Percentiles rank a stretch among this genome's conserved stretches.
phyloP scores from a whole-genome alignment of 2,113 vertebrate species.

The Lepus timidus region DNA sequence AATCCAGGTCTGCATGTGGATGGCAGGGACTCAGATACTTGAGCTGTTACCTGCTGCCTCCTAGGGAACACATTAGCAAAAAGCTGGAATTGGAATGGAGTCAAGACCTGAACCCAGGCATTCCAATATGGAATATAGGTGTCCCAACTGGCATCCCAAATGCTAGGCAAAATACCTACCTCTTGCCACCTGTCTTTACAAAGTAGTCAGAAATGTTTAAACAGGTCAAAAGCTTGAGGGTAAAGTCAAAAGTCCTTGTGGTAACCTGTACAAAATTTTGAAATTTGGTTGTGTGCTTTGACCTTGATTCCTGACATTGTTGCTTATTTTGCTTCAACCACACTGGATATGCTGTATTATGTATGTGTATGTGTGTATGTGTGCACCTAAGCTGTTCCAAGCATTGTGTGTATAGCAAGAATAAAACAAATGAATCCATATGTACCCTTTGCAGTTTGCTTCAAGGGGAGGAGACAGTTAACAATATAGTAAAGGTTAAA shows the following conservation, averaged over 20 bases:
- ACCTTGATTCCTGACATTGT: background rate
- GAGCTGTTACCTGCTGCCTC: too few species aligned
- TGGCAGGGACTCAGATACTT: too few species aligned
- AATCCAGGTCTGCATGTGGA: too few species aligned
- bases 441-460: background rate
- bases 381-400: background rate
- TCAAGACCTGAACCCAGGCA: too few species aligned
- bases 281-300: background rate
- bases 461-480: background rate
- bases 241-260: background rate
- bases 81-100: too few species aligned
- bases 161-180: too few species aligned
- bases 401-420: constrained; percentile 31
- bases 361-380: background rate
- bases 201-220: constrained; percentile 22
- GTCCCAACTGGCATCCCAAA: too few species aligned
- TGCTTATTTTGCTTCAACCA: constrained; percentile 8
- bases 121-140: too few species aligned
- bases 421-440: background rate
- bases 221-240: background rate
- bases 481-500: constrained; percentile 51
- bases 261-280: background rate
- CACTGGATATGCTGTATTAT: background rate
- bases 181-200: background rate
- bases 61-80: too few species aligned